Base-by-base conservation (phyloP, 2,797 vertebrate genomes). In the Pelodytes ibericus region DNA sequence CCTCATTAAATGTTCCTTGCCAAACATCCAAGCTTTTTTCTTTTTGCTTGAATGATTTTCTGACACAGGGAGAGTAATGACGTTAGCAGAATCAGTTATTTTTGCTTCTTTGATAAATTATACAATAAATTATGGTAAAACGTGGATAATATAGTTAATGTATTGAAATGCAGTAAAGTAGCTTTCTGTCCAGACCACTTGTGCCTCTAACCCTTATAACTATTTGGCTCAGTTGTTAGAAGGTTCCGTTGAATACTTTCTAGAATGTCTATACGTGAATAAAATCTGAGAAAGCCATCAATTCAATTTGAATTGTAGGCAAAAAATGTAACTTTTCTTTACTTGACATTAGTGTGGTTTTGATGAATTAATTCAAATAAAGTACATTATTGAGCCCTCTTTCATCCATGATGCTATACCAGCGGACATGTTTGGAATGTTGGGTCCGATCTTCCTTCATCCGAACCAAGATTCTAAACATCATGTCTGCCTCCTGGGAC, bases 31-130 rank as follows among this genome's bases (percentile, higher is more conserved):
- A 78, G 57, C 73, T 25, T 68, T 84, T 82, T 71, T 41, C 33
- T 59, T 72, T 51, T 26, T 79, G 82, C 74, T 75, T 15, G 51
- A 86, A 49, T 66, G 44, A 75, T 83, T 77, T 81, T 82, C 84
- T 76, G 71, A 83, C 81, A 82, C 36, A 60, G 39, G 70, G 51
- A 74, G 62, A 77, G n/a, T 66, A 77, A 77, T 72, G 69, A 59
- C 49, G 39, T 25, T 25, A 60, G 62, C 68, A 77, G 71, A 72
- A 77, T 59, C 39, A 39, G 75, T 67, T 72, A 66, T 77, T 72
- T 60, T 64, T 66, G 69, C 69, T 60, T 47, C 62, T 66, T 66
- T 65, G 56, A 77, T 77, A 66, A 77, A 77, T 72, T 66, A 66
- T 61, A 24, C 39, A 36, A 51, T 66, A 31, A 39, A 77, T 66